Conservation (phyloP, 2,797 vertebrate species). For the Cuniculus paca region DNA sequence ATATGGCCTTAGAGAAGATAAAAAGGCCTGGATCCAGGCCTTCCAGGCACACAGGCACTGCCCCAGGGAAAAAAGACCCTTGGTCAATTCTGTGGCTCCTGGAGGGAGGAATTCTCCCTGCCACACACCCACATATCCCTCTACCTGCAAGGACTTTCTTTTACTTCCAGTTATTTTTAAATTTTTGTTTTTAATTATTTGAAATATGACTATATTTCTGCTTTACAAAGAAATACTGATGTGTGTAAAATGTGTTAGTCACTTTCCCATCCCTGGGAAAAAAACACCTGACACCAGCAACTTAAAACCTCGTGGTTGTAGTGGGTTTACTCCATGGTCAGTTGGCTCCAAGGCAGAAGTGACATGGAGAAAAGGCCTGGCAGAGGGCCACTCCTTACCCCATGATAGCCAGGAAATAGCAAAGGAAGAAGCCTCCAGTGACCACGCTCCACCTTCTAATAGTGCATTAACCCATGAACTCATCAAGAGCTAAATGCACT, state of each 20-base stretch:
- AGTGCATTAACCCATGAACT: not conserved
- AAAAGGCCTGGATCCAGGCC: not conserved
- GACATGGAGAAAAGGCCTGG: not conserved
- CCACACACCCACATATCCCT: not conserved
- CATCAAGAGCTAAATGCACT: not conserved
- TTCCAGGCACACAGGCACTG: rapidly evolving
- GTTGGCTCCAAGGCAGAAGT: not conserved
- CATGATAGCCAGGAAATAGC: not conserved
- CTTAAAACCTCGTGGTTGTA: not conserved
- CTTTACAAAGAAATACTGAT: not conserved
- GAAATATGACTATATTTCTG: slow-evolving; percentile 22
- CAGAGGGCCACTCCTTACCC: not conserved
- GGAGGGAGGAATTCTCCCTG: no score
- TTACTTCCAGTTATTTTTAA: not conserved
- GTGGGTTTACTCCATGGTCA: not conserved
- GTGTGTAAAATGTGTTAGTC: not conserved
- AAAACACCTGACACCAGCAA: not conserved
- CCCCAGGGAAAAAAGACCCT: not conserved
- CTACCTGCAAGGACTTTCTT: not conserved
- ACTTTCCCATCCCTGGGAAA: not conserved
- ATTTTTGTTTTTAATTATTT: slow-evolving; percentile 36
- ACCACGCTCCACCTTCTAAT: not conserved
- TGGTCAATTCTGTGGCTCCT: not conserved
- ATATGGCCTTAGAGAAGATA: not conserved
- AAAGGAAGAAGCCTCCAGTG: not conserved